Evolutionary conservation across 2,888 invertebrate genomes (phyloP).

Genomic region (Parnassius mnemosyne): DNA sequence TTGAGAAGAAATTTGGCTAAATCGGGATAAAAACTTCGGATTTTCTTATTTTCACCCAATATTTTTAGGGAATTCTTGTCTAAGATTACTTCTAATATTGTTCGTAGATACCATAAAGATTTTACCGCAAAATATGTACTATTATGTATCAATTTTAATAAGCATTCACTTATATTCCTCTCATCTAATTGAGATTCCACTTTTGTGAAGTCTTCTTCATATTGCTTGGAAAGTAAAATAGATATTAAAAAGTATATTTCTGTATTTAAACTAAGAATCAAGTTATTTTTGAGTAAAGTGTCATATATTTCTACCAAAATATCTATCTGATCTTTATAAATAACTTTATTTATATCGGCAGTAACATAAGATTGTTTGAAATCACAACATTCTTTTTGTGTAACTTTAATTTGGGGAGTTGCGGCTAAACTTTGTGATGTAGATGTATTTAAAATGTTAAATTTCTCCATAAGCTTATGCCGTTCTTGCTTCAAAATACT

Average conservation of each 20-base stretch:
- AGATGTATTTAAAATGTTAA: slow-evolving; percentile 61
- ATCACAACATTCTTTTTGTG: slow-evolving; percentile 50
- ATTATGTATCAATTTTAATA: slow-evolving; percentile 82
- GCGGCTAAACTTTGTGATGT: slow-evolving; percentile 44
- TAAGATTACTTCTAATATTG: slow-evolving; percentile 74
- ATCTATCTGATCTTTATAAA: slow-evolving; percentile 75
- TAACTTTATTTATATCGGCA: slow-evolving; percentile 67
- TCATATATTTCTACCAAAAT: slow-evolving; percentile 80
- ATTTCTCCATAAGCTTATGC: slow-evolving; percentile 72
- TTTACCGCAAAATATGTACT: slow-evolving; percentile 88
- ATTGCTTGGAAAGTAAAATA: slow-evolving; percentile 79
- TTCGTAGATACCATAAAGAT: slow-evolving; percentile 81
- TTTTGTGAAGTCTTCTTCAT: slow-evolving; percentile 51
- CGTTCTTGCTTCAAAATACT: slow-evolving; percentile 67
- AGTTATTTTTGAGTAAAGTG: slow-evolving; percentile 78
- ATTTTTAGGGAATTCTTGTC: slow-evolving; percentile 84
- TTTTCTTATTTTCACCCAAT: slow-evolving; percentile 84
- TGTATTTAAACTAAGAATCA: slow-evolving; percentile 83
- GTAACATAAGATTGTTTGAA: slow-evolving; percentile 51
- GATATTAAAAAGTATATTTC: slow-evolving; percentile 86
- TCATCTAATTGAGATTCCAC: slow-evolving; percentile 45
- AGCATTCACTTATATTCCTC: slow-evolving; percentile 41
- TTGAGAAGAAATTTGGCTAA: slow-evolving; percentile 71
- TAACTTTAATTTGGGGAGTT: slow-evolving; percentile 59
- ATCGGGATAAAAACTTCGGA: slow-evolving; percentile 80